Evolutionary conservation across 1,140 invertebrate species (phyloP).

Genomic region (Drosophila kurseongensis): DNA sequence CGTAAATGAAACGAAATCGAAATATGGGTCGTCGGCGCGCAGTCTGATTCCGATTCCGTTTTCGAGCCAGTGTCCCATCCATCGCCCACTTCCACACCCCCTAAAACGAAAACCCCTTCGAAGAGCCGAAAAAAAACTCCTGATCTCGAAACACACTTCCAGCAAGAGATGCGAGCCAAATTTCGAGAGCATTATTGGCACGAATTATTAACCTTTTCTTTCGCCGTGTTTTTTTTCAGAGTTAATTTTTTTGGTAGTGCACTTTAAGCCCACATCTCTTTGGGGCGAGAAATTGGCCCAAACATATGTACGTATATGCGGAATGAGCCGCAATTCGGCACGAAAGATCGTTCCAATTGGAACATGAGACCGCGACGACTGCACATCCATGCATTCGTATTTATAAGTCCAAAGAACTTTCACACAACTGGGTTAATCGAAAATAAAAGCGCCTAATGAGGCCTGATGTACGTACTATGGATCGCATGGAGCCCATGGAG

Average conservation of each 20-base stretch:
- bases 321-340: conserved; percentile 47
- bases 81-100: conserved; percentile 56
- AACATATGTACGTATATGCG: conserved; percentile 31
- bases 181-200: conserved; percentile 60
- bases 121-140: conserved; percentile 22
- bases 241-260: conserved; percentile 28
- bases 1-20: conserved; percentile 78
- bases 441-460: conserved; percentile 8
- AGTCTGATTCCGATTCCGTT: conserved; percentile 50
- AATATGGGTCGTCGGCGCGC: conserved; percentile 74
- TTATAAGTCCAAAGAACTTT: conserved; percentile 45
- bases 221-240: conserved; percentile 25
- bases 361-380: conserved; percentile 40
- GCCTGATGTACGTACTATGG: conserved; percentile 20
- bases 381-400: conserved; percentile 33
- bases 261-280: conserved; percentile 58
- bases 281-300: conserved; percentile 47
- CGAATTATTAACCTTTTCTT: conserved; percentile 61
- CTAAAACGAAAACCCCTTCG: conserved; percentile 17
- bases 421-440: conserved; percentile 29
- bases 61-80: conserved; percentile 53
- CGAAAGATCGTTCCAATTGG: conserved; percentile 50
- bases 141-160: conserved; percentile 74
- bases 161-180: conserved; percentile 55
- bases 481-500: not conserved